Conservation (phyloP, 2,888 invertebrate genomes). For the Cheilosia scutellata region DNA sequence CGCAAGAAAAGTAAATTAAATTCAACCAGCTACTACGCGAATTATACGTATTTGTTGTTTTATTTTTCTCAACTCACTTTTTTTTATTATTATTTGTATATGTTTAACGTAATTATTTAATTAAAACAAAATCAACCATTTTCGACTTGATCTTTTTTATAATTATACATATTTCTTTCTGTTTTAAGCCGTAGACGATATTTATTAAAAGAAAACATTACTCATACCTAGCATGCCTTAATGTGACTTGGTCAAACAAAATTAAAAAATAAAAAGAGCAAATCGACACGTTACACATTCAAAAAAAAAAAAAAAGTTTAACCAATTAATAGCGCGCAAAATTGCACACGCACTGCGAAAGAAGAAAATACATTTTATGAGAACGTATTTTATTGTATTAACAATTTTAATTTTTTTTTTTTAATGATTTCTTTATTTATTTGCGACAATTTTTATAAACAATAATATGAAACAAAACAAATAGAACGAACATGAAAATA, state of each 20-base stretch:
- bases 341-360: conserved; percentile 15
- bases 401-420: conserved; percentile 12
- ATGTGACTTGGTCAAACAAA: conserved; percentile 62
- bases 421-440: conserved; percentile 43
- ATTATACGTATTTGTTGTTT: conserved; percentile 38
- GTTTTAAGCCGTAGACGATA: conserved; percentile 29
- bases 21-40: conserved; percentile 43
- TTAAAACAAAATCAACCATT: conserved; percentile 18
- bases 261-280: conserved; percentile 21
- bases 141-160: conserved; percentile 33
- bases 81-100: conserved; percentile 34
- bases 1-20: conserved; percentile 25
- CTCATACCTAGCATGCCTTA: conserved; percentile 67
- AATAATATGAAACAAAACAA: conserved; percentile 14
- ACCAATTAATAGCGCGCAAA: conserved; percentile 31
- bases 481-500: conserved; percentile 37
- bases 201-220: conserved; percentile 53
- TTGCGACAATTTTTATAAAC: conserved; percentile 39
- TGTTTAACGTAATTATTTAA: conserved; percentile 42
- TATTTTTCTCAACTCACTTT: conserved; percentile 3
- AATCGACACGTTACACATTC: neutral
- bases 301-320: conserved; percentile 17
- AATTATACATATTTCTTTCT: conserved; percentile 6
- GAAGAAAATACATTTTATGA: conserved; percentile 35
- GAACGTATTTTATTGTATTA: conserved; percentile 44